Evolutionary conservation across 2,888 invertebrate species (phyloP).

Genomic region (Campoplex nolae): DNA sequence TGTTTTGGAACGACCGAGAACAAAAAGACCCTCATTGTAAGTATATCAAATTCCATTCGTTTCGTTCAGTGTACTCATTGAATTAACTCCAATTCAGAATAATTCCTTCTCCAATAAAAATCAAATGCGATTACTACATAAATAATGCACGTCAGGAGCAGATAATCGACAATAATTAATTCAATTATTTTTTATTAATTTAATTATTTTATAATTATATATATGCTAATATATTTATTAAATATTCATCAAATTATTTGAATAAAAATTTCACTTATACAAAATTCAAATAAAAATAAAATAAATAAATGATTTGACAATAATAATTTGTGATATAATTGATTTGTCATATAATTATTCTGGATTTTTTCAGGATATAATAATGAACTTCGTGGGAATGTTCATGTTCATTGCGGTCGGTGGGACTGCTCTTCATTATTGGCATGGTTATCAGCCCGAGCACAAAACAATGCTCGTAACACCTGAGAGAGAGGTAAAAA

Average conservation of each 20-base stretch:
- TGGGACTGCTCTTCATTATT: slow-evolving; percentile 94
- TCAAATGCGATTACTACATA: too few species aligned
- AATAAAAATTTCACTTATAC: too few species aligned
- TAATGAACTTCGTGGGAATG: slow-evolving; percentile 95
- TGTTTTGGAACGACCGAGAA: slow-evolving; percentile 92
- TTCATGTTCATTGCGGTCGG: slow-evolving; percentile 95
- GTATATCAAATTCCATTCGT: slow-evolving; percentile 65
- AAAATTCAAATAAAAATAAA: too few species aligned
- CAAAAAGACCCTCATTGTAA: slow-evolving; percentile 88
- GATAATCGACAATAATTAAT: background rate
- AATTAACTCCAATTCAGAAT: background rate
- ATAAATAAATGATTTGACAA: too few species aligned
- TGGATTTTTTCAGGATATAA: slow-evolving; percentile 89
- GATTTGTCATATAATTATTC: background rate
- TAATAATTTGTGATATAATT: background rate
- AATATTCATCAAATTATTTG: too few species aligned
- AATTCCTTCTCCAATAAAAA: too few species aligned
- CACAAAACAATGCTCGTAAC: slow-evolving; percentile 91
- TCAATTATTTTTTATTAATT: too few species aligned
- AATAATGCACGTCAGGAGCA: background rate
- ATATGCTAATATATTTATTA: too few species aligned
- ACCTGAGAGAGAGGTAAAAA: slow-evolving; percentile 89
- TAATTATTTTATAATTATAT: too few species aligned
- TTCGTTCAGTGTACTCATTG: background rate
- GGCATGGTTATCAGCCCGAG: slow-evolving; percentile 94